Evolutionary conservation across 2,888 invertebrate species (phyloP), one percentile per base, ranked within the genome.

Genomic region (Synergus itoensis): DNA sequence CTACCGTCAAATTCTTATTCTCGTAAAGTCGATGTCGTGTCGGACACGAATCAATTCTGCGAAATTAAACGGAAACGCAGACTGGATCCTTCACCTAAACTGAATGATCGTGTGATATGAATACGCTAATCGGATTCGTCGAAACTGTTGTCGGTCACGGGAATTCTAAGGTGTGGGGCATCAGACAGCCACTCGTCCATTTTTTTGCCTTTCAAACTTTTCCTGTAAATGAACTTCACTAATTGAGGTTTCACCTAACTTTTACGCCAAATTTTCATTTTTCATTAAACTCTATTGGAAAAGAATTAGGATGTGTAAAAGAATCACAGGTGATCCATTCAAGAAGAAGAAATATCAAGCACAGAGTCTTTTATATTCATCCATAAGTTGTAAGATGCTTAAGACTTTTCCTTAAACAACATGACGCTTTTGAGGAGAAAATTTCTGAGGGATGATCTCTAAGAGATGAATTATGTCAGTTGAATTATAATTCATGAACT

Each of bases 1-100:
- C 81, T 79, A 78, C 79, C 82, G 80, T 79, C 80, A 81, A 83
- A 81, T 83, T 83, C 41, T 80, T 78, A 80, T 80, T 77, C 80
- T 79, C 80, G 80, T 83, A 79, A 81, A 80, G 77, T 67, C 80
- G 76, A 83, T 78, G 45, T 67, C 67, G 67, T 67, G 67, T 43
- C 21, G 21, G 67, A 43, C 11, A 45, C 21, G 21, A 45, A 67
- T 67, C 21, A 45, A 67, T 45, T 67, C 21, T 21, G 45, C 21
- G 67, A 67, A 67, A 67, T 18, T 67, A 45, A 67, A 28, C 41
- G 41, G 41, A 65, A 65, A 43, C 65, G 65, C 65, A 41, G 41
- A 65, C 65, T 64, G 40, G 40, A 64, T 11, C 16, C n/a, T 64
- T 64, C 40, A 64, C 36, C 64, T 40, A 18, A 64, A 41, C 64